Evolutionary conservation across 2,888 invertebrate species (phyloP), one percentile per base, ranked within the genome.

Genomic region (Lacanobia wlatinum): DNA sequence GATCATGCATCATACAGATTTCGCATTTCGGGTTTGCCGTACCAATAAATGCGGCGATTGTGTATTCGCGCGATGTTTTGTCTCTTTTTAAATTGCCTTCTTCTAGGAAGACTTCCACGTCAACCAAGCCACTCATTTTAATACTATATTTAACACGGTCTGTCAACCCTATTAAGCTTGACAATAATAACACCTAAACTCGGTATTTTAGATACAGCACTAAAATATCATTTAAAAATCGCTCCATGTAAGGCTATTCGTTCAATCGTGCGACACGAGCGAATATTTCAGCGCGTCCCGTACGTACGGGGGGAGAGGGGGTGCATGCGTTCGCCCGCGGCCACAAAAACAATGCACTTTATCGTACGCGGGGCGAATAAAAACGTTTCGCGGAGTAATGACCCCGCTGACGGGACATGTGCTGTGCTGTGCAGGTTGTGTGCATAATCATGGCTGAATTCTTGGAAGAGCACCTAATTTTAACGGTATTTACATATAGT

Each of bases 331-430:
- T 66, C 5, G 53, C 43, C 77, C 18, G 71, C 48, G 34, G 48
- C 66, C 70, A 21, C 81, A 77, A 81, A 81, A 80, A 77, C 70
- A 69, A 67, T 78, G 50, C 63, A 82, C 21, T 82, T 72, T 75
- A 78, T 70, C 53, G 82, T 72, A 67, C 69, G 55, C 55, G 55
- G 6, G 46, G 50, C 61, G 48, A 75, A 78, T 82, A 82, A 75
- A 78, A 78, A 61, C 50, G 67, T 67, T 65, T 38, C 10, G 16
- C 46, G 21, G 72, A 65, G 75, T 62, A 78, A 75, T 72, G 58
- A 68, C 78, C 75, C 21, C 14, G 61, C 56, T 66, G 48, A 43
- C 43, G 40, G 38, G 64, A 60, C 66, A 14, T n/a, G n/a, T 53
- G 34, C 6, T 52, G 10, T 72, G 61, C 53, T 48, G 43, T 53